Conservation (phyloP, 2,797 vertebrate species). For the Sciurus carolinensis region DNA sequence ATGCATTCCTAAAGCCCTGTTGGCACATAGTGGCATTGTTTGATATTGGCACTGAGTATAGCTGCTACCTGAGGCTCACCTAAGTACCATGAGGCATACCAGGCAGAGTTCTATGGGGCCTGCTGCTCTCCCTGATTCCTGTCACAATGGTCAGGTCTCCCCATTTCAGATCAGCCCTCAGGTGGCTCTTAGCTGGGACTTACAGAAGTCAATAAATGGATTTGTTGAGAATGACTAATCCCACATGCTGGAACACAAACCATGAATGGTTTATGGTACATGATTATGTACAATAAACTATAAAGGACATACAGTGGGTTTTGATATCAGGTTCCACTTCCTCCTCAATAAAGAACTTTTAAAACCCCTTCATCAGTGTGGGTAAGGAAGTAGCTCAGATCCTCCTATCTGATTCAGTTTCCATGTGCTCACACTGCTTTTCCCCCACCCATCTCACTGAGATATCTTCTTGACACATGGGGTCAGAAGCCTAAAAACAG, state of each 20-base stretch:
- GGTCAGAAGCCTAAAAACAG: no score
- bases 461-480: no score
- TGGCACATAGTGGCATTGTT: neutral
- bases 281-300: constrained; percentile 70
- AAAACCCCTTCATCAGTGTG: no score
- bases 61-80: neutral
- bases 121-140: no score
- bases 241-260: constrained; percentile 65
- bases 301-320: no score
- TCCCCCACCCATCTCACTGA: no score
- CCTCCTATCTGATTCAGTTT: neutral
- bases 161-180: neutral
- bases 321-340: no score
- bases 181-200: constrained; percentile 46
- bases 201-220: constrained; percentile 38
- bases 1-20: neutral
- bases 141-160: neutral
- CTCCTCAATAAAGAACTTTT: no score
- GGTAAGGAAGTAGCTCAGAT: no score
- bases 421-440: neutral
- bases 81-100: no score
- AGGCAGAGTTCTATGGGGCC: no score
- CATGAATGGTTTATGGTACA: constrained; percentile 6
- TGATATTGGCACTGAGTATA: no score
- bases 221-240: constrained; percentile 66